Evolutionary conservation across 2,797 vertebrate genomes (phyloP), one percentile per base, ranked within the genome.

Genomic region (Pipistrellus kuhlii): DNA sequence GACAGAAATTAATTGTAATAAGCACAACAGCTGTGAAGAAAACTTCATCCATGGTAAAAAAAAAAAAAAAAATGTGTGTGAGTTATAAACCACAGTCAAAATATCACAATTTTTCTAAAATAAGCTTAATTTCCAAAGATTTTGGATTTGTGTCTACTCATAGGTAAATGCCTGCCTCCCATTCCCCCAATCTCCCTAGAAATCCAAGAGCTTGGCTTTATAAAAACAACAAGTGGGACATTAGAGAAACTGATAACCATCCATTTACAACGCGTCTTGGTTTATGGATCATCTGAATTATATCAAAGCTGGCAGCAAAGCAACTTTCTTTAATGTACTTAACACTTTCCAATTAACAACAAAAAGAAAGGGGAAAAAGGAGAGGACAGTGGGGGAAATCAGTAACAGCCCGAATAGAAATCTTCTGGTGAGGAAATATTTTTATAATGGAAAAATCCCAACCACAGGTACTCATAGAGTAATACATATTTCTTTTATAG

Each of bases 51-150:
- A 38, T 57, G 13, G 44, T 69, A n/a, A 90, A 90, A 86, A 90
- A 76, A 32, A 90, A 86, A 90, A 44, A 90, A 86, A 90, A 44
- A 76, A n/a, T n/a, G n/a, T 80, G 59, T 18, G 69, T 88, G 46
- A 13, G 5, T 75, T 82, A 68, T 2, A 66, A 48, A 68, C 51
- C 35, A 71, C 32, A 59, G 18, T 38, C n/a, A 44, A 35, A 73
- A 69, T 25, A 82, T 88, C 17, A 66, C 17, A 55, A 85, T 77
- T 72, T 76, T 91, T 68, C 75, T 46, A 32, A 94, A 78, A 48
- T 25, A 83, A 35, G 20, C 23, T 93, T 83, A 94, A 86, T 57
- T 86, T 44, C 21, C n/a, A 62, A 48, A 84, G 11, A 13, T n/a
- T n/a, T n/a, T n/a, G n/a, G n/a, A n/a, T 86, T 94, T 88, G 11